These are phyloP conservation scores for Pseudomyrmex gracilis DNA, from an alignment of 1,140 invertebrate genomes.

Conservation along the genomic window DNA sequence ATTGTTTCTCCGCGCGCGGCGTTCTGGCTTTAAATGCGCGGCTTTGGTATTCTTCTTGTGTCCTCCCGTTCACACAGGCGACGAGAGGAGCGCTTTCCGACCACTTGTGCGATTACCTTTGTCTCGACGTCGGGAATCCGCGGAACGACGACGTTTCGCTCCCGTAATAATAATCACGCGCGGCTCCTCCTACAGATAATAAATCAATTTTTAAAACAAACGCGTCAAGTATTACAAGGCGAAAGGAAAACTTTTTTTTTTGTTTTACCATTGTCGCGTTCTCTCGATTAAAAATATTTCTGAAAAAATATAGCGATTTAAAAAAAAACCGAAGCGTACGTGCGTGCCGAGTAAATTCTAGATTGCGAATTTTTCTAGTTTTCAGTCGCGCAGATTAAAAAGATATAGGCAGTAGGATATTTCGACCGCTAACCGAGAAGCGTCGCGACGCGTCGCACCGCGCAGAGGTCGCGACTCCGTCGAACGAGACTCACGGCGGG, in stretches of 20 bases:
- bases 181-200: not conserved
- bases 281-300: not conserved
- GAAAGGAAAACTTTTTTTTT: too few species aligned
- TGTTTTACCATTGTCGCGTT: not conserved
- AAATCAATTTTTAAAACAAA: not conserved
- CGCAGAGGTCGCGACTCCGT: not conserved
- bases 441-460: not conserved
- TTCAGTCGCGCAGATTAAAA: not conserved
- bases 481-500: constrained; percentile 54
- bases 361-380: not conserved
- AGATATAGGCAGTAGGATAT: not conserved
- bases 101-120: constrained; percentile 63
- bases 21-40: constrained; percentile 68
- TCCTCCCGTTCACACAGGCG: constrained; percentile 49
- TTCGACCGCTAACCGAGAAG: constrained; percentile 13
- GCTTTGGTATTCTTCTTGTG: constrained; percentile 61
- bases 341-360: not conserved
- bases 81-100: constrained; percentile 49
- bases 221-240: not conserved
- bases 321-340: not conserved
- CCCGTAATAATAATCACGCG: not conserved
- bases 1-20: constrained; percentile 52
- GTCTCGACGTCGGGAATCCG: constrained; percentile 22
- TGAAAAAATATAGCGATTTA: not conserved
- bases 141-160: constrained; percentile 12